Base-by-base conservation (phyloP, 1,140 invertebrate genomes). In the Pseudobourletiella spinata region DNA sequence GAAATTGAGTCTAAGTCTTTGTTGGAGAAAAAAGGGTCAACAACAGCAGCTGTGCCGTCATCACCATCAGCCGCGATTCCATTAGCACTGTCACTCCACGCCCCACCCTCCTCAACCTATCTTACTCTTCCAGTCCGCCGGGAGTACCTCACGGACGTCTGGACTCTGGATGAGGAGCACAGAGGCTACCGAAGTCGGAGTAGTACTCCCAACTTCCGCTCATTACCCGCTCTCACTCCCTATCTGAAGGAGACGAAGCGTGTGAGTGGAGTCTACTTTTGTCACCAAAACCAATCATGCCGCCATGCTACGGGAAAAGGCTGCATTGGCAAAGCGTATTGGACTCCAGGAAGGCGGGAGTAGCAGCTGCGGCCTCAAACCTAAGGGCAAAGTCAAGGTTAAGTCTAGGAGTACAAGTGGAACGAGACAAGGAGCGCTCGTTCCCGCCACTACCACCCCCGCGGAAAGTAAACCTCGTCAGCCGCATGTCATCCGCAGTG, bases 201-300 rank as follows among this genome's bases (percentile, higher is more conserved):
- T 32, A 22, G 32, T 20, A 42, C 35, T 15, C 52, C 52, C 25
- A 20, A 42, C 18, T 67, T 63, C 52, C 44, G 64, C 28, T 68
- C 67, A n/a, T 39, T 68, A 6, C 65, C 67, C 6, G 65, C 68
- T 2, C 48, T 70, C 15, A 64, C 68, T 16, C 68, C 68, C 4
- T 70, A 70, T 46, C 59, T 70, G 35, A 63, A 35, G 59, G 59
- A 70, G 35, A 67, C 68, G 28, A 61, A 65, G 26, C 59, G 65
- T 22, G 68, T 70, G 1, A 64, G n/a, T 65, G 1, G 42, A 55
- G 16, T 70, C 68, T 2, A 44, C 42, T 15, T 70, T 70, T 35
- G 26, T 69, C 4, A 59, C 60, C 11, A 66, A 66, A 48, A 43
- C 57, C 44, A 32, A 48, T 35, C 28, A 55, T 55, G 52, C 52